A percentile compares a stretch with the other conserved stretches of the same genome.
phyloP scores from a whole-genome alignment of 2,113 vertebrate species.

The Tyrannus savana region DNA sequence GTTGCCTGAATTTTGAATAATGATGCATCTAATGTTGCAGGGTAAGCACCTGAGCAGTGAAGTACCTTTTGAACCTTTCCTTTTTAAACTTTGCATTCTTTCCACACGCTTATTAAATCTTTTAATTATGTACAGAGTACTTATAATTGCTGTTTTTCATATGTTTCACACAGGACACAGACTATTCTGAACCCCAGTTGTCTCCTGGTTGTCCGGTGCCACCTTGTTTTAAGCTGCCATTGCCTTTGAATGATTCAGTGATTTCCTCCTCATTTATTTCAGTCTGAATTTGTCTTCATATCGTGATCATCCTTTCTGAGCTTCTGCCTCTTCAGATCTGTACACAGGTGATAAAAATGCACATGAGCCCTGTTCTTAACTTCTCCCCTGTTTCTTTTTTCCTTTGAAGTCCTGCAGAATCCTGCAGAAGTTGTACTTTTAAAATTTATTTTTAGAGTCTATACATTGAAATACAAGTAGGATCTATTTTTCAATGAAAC shows the following conservation, averaged over 20 bases:
- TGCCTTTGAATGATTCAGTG: background rate
- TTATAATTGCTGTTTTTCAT: background rate
- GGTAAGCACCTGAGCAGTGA: background rate
- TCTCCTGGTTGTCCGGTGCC: background rate
- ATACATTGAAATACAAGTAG: background rate
- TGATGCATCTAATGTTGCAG: background rate
- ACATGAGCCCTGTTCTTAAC: background rate
- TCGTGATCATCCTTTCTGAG: background rate
- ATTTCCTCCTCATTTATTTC: background rate
- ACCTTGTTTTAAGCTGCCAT: background rate
- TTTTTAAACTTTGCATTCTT: background rate
- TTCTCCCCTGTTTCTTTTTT: background rate
- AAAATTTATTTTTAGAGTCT: background rate
- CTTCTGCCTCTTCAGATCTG: background rate
- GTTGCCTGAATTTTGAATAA: background rate
- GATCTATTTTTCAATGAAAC: fast-evolving
- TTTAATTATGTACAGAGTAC: background rate
- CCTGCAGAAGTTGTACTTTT: background rate
- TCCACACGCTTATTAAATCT: background rate
- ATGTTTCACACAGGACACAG: background rate
- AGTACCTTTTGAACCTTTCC: background rate
- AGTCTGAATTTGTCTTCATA: background rate
- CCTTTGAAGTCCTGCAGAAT: background rate
- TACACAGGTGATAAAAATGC: background rate
- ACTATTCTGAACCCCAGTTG: fast-evolving